Base-by-base conservation (phyloP, 2,113 vertebrate species). In the Carettochelys insculpta region DNA sequence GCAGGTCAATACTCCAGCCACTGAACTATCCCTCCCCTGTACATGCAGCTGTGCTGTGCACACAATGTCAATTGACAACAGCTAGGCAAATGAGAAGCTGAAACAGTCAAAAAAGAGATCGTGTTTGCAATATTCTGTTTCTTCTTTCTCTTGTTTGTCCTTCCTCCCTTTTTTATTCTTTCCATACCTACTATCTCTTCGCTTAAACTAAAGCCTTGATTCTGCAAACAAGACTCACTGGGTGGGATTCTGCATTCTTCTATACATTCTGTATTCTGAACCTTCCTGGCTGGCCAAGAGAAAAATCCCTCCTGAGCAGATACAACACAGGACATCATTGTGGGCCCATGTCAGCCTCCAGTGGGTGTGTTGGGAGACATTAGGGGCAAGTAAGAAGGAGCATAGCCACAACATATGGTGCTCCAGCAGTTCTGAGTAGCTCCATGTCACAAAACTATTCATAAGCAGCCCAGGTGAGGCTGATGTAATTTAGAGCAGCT, bases 41-140 rank as follows among this genome's bases (percentile, higher is more conserved):
- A n/a, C 78, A 52, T 0, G 0, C n/a, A 5, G 24, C 6, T 52
- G 24, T 76, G 81, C 77, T 0, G 0, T 43, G 43, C 16, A 24
- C 12, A 45, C 25, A 8, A 4, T 75, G 7, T 41, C 48, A 52
- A 6, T 43, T 58, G 17, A 17, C 77, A 86, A 82, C 89, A 86
- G 31, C n/a, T 27, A 76, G 31, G 34, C 22, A 41, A 77, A 12
- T 47, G 13, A 29, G 61, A 82, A 45, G 47, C 27, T 88, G 58
- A 85, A 90, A 43, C 27, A 75, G 29, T 0, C 1, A 16, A 50
- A 68, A 88, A 77, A 38, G n/a, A 68, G 77, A 56, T 76, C 14
- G 65, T 50, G 11, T 27, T 58, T 47, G 79, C 38, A 5, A 78
- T 76, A 85, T 92, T 29, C 58, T 25, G 29, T n/a, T n/a, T 10